Evolutionary conservation across 2,888 invertebrate genomes (phyloP), one percentile per base, ranked within the genome.

Genomic region (Rhimphoctona megacephalus): DNA sequence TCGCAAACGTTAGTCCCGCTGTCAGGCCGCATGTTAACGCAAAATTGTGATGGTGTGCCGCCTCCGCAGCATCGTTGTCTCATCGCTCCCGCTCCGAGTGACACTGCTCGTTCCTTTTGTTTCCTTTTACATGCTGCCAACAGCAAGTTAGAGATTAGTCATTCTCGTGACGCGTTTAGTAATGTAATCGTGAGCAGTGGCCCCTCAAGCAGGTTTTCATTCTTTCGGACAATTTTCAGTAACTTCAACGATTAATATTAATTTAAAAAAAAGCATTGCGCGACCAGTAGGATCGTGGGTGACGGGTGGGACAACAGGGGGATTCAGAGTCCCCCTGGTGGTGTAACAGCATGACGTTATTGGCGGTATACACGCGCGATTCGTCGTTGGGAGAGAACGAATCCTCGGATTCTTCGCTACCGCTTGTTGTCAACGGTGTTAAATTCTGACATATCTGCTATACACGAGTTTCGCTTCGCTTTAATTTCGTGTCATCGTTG

Each of bases 331-430:
- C 70, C 70, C 39, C 43, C 70, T 43, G 61, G 61, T 30, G 61
- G 61, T 61, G 61, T 61, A 61, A 61, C 61, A 61, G 61, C 22
- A 57, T 54, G 54, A 54, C 22, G 54, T 57, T 57, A 25, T 22
- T 57, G 57, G 57, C 30, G 61, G 30, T 30, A 30, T 30, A 61
- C 14, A 61, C 61, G 61, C 61, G 61, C 61, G 30, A 30, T 17
- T 61, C 17, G 30, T 11, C 30, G 30, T 30, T 61, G 17, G 7
- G 30, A 30, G 30, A 30, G 30, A 61, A 61, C 61, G 17, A 61
- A 61, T 30, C 17, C 30, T 30, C 30, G 61, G 14, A 61, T 61
- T 61, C 30, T 17, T 57, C 57, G 57, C 25, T 57, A 25, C 11
- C 57, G 17, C 61, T 61, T 61, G 57, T 25, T 57, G 17, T 61